Evolutionary conservation across 1,140 invertebrate species (phyloP).

Genomic region (Conus ventricosus): DNA sequence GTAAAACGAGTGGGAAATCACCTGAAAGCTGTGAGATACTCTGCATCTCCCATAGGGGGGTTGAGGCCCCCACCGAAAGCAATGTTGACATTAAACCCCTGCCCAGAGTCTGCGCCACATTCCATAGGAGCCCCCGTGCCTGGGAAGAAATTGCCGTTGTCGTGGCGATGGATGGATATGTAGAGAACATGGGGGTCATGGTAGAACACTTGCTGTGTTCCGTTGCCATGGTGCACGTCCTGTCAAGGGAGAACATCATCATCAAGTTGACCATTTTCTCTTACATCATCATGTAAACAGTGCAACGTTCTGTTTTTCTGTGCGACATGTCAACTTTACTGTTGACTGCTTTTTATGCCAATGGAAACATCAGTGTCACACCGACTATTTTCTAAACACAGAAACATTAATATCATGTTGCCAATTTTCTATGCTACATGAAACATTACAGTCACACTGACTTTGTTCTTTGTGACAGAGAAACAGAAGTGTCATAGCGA

Average conservation of each 20-base stretch:
- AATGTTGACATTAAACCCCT: slow-evolving; percentile 97
- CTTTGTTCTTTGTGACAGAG: too few relatives aligned
- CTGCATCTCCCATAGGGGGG: slow-evolving; percentile 96
- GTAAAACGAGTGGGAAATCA: slow-evolving; percentile 25
- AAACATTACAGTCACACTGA: too few relatives aligned
- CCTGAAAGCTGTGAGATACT: slow-evolving; percentile 96
- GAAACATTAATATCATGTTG: too few relatives aligned
- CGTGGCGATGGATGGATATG: slow-evolving; percentile 98
- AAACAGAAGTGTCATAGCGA: too few relatives aligned
- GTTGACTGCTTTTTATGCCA: too few relatives aligned
- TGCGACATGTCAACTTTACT: too few relatives aligned
- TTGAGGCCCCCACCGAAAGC: slow-evolving; percentile 94
- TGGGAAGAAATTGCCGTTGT: slow-evolving; percentile 99
- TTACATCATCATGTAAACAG: too few relatives aligned
- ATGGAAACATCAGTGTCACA: too few relatives aligned
- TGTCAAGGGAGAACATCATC: slow-evolving; percentile 64
- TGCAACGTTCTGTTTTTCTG: too few relatives aligned
- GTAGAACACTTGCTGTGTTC: slow-evolving; percentile 99
- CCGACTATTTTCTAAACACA: too few relatives aligned
- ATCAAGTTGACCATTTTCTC: too few relatives aligned
- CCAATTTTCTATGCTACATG: too few relatives aligned
- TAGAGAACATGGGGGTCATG: slow-evolving; percentile 96
- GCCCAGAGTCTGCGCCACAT: slow-evolving; percentile 91
- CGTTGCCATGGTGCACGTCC: slow-evolving; percentile 99
- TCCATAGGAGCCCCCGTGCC: slow-evolving; percentile 95